Base-by-base conservation (phyloP, 1,140 invertebrate genomes). In the Lethrus apterus region DNA sequence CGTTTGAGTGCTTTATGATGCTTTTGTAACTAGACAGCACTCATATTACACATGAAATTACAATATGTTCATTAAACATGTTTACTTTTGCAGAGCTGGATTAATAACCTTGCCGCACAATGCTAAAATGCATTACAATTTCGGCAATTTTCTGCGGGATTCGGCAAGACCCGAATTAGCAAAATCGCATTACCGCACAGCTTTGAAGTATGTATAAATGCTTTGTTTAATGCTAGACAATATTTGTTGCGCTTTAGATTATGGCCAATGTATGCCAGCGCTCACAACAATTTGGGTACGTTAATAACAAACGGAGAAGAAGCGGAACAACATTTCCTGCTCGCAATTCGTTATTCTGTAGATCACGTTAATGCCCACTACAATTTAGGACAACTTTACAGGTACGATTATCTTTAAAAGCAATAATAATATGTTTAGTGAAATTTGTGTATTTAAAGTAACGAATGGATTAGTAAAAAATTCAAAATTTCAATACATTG, bases 121-220 rank as follows among this genome's bases (percentile, higher is more conserved):
- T 64, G 88, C 88, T 17, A 93, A 93, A 70, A 80, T 90, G 69
- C 89, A 92, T 70, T 93, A 91, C 71, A 93, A 93, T 68, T 90
- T 85, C 64, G 89, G 82, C 14, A 93, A 93, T 72, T 83, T 87
- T 60, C 74, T 88, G 40, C 79, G 86, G 62, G 89, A 92, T 63
- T 72, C 77, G 9, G 77, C 79, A 18, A 71, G 81, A 53, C 74
- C 76, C 34, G 77, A 84, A 33, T 67, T 76, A 38, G 89, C 89
- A 2, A 79, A 83, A 26, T 67, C 77, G 52, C 88, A 92, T 67
- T 93, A 92, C 68, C 77, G 78, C 56, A 75, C 79, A 65, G 86
- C 89, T 4, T 70, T 93, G 17, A 83, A 79, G 89, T 92, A 70
- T 80, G 78, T 72, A 54, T 44, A 52, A 40, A 44, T 43, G 21